A percentile compares a stretch with the other conserved stretches of the same genome.
phyloP scores from a whole-genome alignment of 2,797 vertebrate genomes.

The Dendrocincla fuliginosa region DNA sequence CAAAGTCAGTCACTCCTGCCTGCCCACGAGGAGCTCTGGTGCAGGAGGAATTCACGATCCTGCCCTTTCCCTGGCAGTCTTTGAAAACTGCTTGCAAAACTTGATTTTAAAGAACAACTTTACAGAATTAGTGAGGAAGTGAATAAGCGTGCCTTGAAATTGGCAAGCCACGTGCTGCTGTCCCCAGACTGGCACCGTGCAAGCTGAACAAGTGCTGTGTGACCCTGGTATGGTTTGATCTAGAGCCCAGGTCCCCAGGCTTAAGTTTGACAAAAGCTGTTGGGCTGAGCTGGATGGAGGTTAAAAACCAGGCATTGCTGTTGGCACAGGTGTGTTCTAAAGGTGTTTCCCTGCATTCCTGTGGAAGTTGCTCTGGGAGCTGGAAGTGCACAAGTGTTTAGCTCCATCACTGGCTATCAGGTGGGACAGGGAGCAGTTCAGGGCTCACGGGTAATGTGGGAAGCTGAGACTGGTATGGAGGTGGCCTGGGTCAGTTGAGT shows the following conservation, averaged over 20 bases:
- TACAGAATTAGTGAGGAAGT: neutral
- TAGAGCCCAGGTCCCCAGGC: neutral
- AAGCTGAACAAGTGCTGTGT: neutral
- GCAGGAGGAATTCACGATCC: neutral
- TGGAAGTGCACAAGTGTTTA: neutral
- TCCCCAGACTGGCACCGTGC: neutral
- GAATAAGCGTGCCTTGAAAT: neutral
- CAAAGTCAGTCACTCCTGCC: neutral
- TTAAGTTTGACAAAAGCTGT: neutral
- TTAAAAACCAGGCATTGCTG: neutral
- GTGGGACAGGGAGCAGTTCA: neutral
- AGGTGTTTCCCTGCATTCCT: neutral
- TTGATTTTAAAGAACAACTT: neutral
- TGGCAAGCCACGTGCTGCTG: fast-evolving
- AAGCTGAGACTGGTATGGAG: neutral
- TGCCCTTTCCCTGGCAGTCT: neutral
- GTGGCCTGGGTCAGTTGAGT: neutral
- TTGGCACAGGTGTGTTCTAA: neutral
- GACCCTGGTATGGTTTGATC: neutral
- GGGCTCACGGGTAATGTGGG: neutral
- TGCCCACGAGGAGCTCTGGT: neutral
- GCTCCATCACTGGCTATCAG: neutral
- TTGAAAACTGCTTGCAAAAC: neutral
- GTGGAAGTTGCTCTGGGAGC: neutral
- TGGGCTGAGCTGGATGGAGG: neutral